Conservation (phyloP, 2,113 vertebrate species). For the Alligator sinensis region DNA sequence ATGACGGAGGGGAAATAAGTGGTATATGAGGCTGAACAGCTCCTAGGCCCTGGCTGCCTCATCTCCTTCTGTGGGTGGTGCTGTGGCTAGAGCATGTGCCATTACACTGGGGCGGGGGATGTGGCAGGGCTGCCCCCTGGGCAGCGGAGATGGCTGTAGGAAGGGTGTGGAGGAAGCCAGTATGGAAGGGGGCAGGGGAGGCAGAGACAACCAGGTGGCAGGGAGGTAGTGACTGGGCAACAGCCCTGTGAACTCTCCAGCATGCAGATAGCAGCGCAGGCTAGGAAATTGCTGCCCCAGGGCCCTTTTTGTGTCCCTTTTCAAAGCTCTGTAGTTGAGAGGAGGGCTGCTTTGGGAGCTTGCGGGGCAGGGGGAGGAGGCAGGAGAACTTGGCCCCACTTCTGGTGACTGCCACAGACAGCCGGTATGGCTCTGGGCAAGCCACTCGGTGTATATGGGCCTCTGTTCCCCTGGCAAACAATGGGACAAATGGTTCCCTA, state of each 20-base stretch:
- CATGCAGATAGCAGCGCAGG: not conserved
- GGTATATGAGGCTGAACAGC: not conserved
- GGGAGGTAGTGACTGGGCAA: not conserved
- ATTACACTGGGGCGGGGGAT: too few relatives aligned
- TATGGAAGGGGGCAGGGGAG: not conserved
- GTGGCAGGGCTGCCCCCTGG: not conserved
- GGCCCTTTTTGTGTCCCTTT: too few relatives aligned
- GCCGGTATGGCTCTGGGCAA: too few relatives aligned
- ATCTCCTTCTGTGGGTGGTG: not conserved
- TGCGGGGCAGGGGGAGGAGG: fast-evolving
- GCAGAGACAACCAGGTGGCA: not conserved
- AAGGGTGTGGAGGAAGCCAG: not conserved
- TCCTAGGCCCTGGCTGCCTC: too few relatives aligned
- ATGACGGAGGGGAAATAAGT: not conserved
- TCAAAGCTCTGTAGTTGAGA: too few relatives aligned
- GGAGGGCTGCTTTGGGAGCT: not conserved
- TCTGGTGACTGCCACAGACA: too few relatives aligned
- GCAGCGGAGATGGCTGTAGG: not conserved
- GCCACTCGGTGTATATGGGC: too few relatives aligned
- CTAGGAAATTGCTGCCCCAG: too few relatives aligned
- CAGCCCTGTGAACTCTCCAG: not conserved
- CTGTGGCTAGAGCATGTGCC: not conserved
- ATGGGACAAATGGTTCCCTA: too few relatives aligned
- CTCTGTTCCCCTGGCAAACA: too few relatives aligned
- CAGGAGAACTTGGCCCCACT: not conserved